Conservation (phyloP, 1,140 invertebrate species). For the Dendrolimus punctatus region DNA sequence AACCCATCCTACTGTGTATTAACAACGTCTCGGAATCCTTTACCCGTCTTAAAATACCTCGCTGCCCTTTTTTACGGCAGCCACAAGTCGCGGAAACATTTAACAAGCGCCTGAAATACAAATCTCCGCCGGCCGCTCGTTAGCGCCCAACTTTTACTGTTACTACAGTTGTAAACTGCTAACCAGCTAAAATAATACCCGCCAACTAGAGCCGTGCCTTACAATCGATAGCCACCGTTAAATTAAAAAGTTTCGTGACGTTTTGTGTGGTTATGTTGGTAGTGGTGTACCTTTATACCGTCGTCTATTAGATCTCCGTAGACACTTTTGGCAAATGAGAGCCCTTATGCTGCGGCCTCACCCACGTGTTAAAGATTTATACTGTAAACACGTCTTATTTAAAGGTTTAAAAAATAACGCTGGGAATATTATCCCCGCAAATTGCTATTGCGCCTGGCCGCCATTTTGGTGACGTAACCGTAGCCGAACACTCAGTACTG, state of each 20-base stretch:
- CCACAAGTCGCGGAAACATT: slow-evolving; percentile 10
- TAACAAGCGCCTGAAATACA: slow-evolving; percentile 22
- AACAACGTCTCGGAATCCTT: slow-evolving; percentile 1
- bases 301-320: too few species aligned
- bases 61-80: slow-evolving; percentile 1
- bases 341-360: too few species aligned
- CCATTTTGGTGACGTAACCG: too few species aligned
- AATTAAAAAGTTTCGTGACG: slow-evolving; percentile 2
- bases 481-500: too few species aligned
- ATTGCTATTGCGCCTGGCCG: too few species aligned
- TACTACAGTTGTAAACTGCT: slow-evolving; percentile 25
- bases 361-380: too few species aligned
- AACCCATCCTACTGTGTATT: slow-evolving; percentile 1
- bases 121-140: slow-evolving; percentile 19
- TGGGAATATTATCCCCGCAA: too few species aligned
- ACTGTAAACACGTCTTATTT: too few species aligned
- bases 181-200: slow-evolving; percentile 20
- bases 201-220: neutral
- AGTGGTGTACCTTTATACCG: too few species aligned
- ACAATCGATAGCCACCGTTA: neutral
- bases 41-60: neutral
- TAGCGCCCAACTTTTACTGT: slow-evolving; percentile 26
- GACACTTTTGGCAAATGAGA: too few species aligned
- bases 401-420: too few species aligned
- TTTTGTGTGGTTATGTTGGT: too few species aligned